These are phyloP conservation scores for Coenonympha glycerion DNA, from an alignment of 2,888 invertebrate species.

Conservation along the genomic window DNA sequence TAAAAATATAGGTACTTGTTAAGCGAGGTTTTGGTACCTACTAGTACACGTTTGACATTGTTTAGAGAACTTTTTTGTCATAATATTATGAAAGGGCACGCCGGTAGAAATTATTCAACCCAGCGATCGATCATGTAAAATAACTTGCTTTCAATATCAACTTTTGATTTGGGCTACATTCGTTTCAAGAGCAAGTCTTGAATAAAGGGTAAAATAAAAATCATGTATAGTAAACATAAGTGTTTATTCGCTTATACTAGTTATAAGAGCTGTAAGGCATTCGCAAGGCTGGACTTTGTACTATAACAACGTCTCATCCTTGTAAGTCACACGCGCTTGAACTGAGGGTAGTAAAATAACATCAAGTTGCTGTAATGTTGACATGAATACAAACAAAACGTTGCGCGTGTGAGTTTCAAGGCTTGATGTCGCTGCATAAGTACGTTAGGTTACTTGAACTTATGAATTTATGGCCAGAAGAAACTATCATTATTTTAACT, in stretches of 20 bases:
- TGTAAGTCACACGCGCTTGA: neutral
- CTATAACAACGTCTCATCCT: slow-evolving; percentile 19
- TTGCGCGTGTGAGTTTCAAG: neutral
- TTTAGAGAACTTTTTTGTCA: too few relatives aligned
- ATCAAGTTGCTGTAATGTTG: too few relatives aligned
- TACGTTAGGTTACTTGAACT: neutral
- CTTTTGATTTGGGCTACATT: too few relatives aligned
- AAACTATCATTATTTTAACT: neutral
- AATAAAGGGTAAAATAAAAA: too few relatives aligned
- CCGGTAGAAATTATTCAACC: too few relatives aligned
- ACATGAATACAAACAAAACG: neutral
- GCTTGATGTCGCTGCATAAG: neutral
- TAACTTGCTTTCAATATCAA: too few relatives aligned
- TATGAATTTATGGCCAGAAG: neutral
- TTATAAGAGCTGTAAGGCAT: slow-evolving; percentile 41
- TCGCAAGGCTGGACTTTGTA: slow-evolving; percentile 39
- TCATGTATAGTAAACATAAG: slow-evolving; percentile 36
- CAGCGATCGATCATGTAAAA: too few relatives aligned
- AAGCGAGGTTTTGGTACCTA: too few relatives aligned
- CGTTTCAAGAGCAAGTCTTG: too few relatives aligned
- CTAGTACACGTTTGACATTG: too few relatives aligned
- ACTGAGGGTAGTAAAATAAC: neutral
- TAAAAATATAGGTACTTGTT: too few relatives aligned
- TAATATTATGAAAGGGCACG: too few relatives aligned
- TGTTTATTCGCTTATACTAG: slow-evolving; percentile 38